These are phyloP conservation scores for Vespertilio murinus DNA, from an alignment of 2,797 vertebrate genomes.

Conservation along the genomic window DNA sequence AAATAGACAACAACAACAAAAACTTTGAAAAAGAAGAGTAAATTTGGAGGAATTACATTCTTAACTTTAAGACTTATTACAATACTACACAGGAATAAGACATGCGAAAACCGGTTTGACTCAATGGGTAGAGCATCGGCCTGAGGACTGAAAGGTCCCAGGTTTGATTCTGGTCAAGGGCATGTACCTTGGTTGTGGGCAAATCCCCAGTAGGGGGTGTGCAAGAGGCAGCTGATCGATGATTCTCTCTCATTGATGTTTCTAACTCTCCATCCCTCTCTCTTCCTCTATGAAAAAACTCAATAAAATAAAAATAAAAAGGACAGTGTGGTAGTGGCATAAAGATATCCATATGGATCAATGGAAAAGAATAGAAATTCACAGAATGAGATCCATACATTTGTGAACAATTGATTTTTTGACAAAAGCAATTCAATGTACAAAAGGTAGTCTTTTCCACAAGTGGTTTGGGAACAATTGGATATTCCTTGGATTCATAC, in stretches of 20 bases:
- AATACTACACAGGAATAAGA: not conserved
- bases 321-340: not conserved
- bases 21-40: not conserved
- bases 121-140: no score
- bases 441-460: not conserved
- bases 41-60: not conserved
- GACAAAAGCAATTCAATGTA: not conserved
- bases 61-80: not conserved
- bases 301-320: no score
- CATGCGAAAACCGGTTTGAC: no score
- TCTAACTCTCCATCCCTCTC: no score
- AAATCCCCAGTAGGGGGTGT: no score
- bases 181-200: no score
- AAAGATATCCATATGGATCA: not conserved
- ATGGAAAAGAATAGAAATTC: not conserved
- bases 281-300: no score
- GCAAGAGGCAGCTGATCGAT: no score
- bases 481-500: not conserved
- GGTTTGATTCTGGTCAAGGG: no score
- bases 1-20: not conserved
- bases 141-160: no score
- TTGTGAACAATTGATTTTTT: conserved; percentile 15
- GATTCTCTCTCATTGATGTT: no score
- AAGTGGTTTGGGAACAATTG: not conserved
- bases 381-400: not conserved